Conservation (phyloP, 2,888 invertebrate genomes). For the Orchestes rusci region DNA sequence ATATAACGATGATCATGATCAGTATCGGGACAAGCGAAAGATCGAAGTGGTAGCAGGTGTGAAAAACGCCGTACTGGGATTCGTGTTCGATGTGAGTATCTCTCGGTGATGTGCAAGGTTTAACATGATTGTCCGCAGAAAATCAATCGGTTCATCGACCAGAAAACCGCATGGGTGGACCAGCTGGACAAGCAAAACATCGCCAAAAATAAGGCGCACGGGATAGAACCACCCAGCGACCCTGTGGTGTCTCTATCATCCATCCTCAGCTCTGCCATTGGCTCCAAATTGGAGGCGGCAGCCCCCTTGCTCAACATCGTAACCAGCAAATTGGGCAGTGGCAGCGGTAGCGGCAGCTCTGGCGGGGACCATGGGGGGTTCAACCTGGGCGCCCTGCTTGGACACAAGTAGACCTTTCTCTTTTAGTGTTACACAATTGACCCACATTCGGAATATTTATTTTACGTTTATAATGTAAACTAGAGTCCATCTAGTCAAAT, state of each 20-base stretch:
- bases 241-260: conserved; percentile 51
- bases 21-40: conserved; percentile 64
- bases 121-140: conserved; percentile 51
- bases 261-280: conserved; percentile 61
- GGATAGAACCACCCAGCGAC: conserved; percentile 57
- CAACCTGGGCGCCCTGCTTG: conserved; percentile 47
- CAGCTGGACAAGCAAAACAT: conserved; percentile 66
- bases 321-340: conserved; percentile 56
- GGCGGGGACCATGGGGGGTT: conserved; percentile 46
- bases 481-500: neutral
- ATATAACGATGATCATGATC: conserved; percentile 40
- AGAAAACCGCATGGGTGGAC: conserved; percentile 65
- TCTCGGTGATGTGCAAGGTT: neutral
- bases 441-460: neutral
- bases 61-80: conserved; percentile 73
- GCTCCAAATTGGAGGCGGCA: conserved; percentile 53
- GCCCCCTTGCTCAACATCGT: conserved; percentile 55
- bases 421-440: neutral
- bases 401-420: conserved; percentile 10
- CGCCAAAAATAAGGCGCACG: conserved; percentile 67
- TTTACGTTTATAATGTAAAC: neutral
- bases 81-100: conserved; percentile 73
- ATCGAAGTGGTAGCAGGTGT: conserved; percentile 65
- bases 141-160: conserved; percentile 74
- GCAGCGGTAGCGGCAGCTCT: conserved; percentile 39